phyloP scores from a whole-genome alignment of 2,888 invertebrate genomes.

The Lepidochrysops patricia region DNA sequence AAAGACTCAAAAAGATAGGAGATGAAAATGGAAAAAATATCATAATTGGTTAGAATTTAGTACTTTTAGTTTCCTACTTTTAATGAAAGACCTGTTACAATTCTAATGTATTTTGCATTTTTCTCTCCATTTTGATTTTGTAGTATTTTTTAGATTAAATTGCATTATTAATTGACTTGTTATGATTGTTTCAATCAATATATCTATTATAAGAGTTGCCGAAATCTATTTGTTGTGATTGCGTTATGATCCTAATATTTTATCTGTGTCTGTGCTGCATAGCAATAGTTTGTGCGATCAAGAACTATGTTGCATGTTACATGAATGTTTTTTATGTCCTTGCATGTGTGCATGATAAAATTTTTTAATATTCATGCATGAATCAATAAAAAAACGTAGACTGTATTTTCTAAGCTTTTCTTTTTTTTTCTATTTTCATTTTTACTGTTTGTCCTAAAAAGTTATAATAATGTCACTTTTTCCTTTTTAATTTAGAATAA shows the following conservation, averaged over 20 bases:
- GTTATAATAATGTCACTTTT: neutral
- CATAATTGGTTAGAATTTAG: neutral
- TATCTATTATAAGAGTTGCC: neutral
- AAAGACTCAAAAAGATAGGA: neutral
- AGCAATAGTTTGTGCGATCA: constrained; percentile 63
- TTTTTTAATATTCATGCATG: constrained; percentile 9
- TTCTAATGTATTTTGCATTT: neutral
- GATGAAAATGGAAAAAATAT: neutral
- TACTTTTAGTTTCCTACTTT: neutral
- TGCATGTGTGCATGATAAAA: neutral
- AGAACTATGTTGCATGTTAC: constrained; percentile 33
- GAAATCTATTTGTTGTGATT: constrained; percentile 13
- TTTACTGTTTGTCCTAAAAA: neutral
- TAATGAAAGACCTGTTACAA: neutral
- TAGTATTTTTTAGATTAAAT: neutral
- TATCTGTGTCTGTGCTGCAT: constrained; percentile 32
- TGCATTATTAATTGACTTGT: neutral
- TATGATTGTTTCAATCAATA: neutral
- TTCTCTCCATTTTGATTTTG: neutral
- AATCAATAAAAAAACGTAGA: neutral
- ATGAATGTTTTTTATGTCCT: constrained; percentile 30
- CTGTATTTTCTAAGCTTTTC: neutral
- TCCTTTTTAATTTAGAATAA: neutral
- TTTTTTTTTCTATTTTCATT: neutral
- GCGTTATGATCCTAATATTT: constrained; percentile 16